Evolutionary conservation across 2,888 invertebrate genomes (phyloP).

Genomic region (Brachynemurus nebulosus): DNA sequence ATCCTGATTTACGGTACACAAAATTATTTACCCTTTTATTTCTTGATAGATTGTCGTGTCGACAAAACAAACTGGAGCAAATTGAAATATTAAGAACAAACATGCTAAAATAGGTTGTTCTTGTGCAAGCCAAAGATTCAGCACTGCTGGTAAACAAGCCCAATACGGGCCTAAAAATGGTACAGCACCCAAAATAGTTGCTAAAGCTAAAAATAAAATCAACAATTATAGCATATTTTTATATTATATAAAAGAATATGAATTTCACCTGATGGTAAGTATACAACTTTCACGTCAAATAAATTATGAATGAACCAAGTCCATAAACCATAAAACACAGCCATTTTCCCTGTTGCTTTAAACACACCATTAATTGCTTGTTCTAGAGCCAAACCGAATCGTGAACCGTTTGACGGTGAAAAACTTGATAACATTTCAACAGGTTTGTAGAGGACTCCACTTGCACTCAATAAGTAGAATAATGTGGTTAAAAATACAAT

Average conservation of each 20-base stretch:
- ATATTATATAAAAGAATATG: too few species aligned
- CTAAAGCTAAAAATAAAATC: conserved; percentile 49
- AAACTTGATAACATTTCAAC: conserved; percentile 74
- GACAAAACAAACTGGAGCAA: conserved; percentile 81
- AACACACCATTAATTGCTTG: conserved; percentile 89
- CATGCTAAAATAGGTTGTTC: conserved; percentile 71
- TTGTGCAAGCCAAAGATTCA: conserved; percentile 91
- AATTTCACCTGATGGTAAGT: conserved; percentile 71
- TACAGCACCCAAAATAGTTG: conserved; percentile 85
- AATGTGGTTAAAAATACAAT: conserved; percentile 93
- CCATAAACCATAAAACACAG: conserved; percentile 93
- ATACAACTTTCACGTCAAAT: conserved; percentile 88
- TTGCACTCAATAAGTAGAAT: conserved; percentile 86
- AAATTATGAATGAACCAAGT: conserved; percentile 95
- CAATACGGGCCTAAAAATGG: conserved; percentile 94
- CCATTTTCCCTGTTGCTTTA: conserved; percentile 92
- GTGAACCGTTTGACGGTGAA: conserved; percentile 62
- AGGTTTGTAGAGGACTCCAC: conserved; percentile 79
- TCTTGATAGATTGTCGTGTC: conserved; percentile 95
- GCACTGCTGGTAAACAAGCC: conserved; percentile 84
- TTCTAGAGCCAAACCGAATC: conserved; percentile 70
- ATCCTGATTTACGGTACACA: neutral
- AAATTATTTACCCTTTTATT: conserved; percentile 70
- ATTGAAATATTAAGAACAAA: conserved; percentile 66
- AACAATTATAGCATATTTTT: neutral